phyloP scores from a whole-genome alignment of 92 coral and sea anemone genomes.

The Actinernus sp. region DNA sequence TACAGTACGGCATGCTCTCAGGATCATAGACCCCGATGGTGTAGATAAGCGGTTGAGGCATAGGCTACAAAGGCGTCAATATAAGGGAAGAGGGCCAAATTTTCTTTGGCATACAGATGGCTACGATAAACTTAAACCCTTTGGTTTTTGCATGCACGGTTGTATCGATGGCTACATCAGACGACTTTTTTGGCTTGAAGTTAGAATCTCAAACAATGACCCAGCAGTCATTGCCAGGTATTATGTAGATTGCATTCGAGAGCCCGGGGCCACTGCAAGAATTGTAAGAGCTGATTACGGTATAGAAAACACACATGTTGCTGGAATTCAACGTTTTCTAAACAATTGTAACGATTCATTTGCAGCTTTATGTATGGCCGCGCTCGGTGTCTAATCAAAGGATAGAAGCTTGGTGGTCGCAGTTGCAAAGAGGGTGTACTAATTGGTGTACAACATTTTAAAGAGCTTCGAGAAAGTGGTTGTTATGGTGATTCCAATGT shows the following conservation, averaged over 20 bases:
- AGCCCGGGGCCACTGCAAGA: conserved; percentile 52
- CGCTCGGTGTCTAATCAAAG: conserved; percentile 47
- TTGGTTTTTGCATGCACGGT: too few species aligned
- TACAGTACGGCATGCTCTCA: too few species aligned
- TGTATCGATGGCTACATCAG: conserved; percentile 65
- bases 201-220: conserved; percentile 64
- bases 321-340: conserved; percentile 35
- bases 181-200: conserved; percentile 58
- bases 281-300: conserved; percentile 59
- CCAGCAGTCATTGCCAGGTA: conserved; percentile 53
- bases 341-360: conserved; percentile 40
- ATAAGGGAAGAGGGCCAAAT: conserved; percentile 56
- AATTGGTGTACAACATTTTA: too few species aligned
- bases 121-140: too few species aligned
- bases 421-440: too few species aligned
- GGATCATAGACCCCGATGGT: conserved; percentile 65
- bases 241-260: conserved; percentile 48
- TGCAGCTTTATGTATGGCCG: conserved; percentile 42
- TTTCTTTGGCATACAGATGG: too few species aligned
- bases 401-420: too few species aligned
- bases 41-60: conserved; percentile 52
- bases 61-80: conserved; percentile 62
- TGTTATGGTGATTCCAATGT: conserved; percentile 48
- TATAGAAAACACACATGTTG: conserved; percentile 55
- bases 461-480: conserved; percentile 63